Percentiles rank a stretch among this genome's conserved stretches.
These are phyloP conservation scores for Tribolium freemani DNA, from an alignment of 2,888 invertebrate species.

Conservation along the genomic window DNA sequence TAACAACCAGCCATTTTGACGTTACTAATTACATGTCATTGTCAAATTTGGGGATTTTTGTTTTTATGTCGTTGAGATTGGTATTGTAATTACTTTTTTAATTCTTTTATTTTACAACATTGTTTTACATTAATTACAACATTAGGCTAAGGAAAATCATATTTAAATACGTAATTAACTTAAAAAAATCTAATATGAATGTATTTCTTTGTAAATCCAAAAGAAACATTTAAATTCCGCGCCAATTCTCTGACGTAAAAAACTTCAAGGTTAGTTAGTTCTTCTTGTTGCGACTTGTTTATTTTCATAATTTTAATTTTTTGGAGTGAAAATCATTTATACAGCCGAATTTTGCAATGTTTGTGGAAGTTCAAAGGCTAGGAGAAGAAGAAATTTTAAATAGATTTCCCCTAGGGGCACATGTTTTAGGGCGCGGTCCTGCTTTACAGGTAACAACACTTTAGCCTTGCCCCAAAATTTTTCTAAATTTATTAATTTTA, in stretches of 20 bases:
- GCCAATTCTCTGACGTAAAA: too few species aligned
- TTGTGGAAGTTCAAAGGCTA: conserved; percentile 10
- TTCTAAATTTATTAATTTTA: conserved; percentile 53
- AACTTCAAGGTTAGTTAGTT: too few species aligned
- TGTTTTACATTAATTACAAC: too few species aligned
- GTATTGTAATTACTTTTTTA: neutral
- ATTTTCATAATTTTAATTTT: neutral
- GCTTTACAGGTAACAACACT: conserved; percentile 17
- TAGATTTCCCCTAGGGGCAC: neutral
- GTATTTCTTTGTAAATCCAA: neutral
- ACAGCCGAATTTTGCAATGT: neutral
- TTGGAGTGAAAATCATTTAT: neutral
- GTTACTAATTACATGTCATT: conserved; percentile 15
- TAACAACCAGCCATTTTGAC: conserved; percentile 32
- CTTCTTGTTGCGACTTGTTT: neutral
- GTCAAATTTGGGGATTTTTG: neutral
- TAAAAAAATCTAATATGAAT: too few species aligned
- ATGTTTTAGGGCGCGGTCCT: conserved; percentile 13
- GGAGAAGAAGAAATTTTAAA: conserved; percentile 5
- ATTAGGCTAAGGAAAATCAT: too few species aligned
- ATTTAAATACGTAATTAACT: too few species aligned
- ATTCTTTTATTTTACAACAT: too few species aligned
- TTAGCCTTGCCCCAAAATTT: neutral
- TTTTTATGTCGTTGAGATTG: neutral
- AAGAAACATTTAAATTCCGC: too few species aligned